phyloP scores from a whole-genome alignment of 2,797 vertebrate species.

The Smutsia gigantea region DNA sequence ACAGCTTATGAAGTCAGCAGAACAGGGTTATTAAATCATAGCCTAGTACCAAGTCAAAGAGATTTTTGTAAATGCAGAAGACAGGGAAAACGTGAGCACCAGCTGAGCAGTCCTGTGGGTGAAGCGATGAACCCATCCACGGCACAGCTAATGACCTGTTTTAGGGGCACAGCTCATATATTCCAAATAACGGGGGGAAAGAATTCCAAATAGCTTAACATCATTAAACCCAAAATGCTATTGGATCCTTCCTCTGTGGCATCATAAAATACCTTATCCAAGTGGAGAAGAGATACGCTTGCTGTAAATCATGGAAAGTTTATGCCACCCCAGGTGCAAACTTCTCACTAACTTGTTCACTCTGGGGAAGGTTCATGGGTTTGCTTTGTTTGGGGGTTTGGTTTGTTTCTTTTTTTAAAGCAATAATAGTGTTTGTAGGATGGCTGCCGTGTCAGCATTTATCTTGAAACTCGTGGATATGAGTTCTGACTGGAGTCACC shows the following conservation, averaged over 20 bases:
- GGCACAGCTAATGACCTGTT: slow-evolving; percentile 80
- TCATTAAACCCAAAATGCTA: slow-evolving; percentile 81
- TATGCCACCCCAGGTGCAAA: slow-evolving; percentile 81
- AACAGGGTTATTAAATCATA: slow-evolving; percentile 80
- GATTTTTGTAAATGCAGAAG: slow-evolving; percentile 70
- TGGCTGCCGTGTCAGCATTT: slow-evolving; percentile 90
- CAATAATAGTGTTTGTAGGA: slow-evolving; percentile 87
- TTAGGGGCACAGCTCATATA: slow-evolving; percentile 74
- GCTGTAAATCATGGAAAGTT: slow-evolving; percentile 84
- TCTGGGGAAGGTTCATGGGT: slow-evolving; percentile 82
- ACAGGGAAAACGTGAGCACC: slow-evolving; percentile 59
- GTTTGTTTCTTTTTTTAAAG: slow-evolving; percentile 68
- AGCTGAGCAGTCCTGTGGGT: slow-evolving; percentile 67
- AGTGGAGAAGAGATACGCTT: slow-evolving; percentile 72
- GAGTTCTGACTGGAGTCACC: slow-evolving; percentile 92
- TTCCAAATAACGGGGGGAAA: slow-evolving; percentile 75
- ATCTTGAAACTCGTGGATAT: slow-evolving; percentile 90
- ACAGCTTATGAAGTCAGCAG: slow-evolving; percentile 76
- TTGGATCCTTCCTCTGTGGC: slow-evolving; percentile 76
- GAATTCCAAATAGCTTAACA: slow-evolving; percentile 85
- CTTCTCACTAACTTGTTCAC: slow-evolving; percentile 82
- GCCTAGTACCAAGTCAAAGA: slow-evolving; percentile 65
- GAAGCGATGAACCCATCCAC: slow-evolving; percentile 66
- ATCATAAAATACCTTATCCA: slow-evolving; percentile 81
- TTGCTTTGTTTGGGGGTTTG: slow-evolving; percentile 81